phyloP scores from a whole-genome alignment of 2,797 vertebrate species.

The Glossophaga mutica region DNA sequence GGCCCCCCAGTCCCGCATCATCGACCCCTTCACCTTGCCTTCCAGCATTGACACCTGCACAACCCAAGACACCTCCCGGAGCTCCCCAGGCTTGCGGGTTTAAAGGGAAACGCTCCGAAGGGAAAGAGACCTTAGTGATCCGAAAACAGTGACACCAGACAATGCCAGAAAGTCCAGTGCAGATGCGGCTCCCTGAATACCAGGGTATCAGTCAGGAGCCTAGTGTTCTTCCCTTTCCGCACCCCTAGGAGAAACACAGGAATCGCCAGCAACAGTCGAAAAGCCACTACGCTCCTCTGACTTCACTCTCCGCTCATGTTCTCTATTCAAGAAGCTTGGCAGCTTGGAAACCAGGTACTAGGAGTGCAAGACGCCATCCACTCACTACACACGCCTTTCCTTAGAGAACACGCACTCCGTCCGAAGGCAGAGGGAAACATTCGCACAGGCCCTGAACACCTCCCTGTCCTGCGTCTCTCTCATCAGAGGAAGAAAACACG shows the following conservation, averaged over 20 bases:
- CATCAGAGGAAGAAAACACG: slow-evolving; percentile 15
- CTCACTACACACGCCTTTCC: neutral
- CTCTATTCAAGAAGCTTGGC: neutral
- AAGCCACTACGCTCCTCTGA: neutral
- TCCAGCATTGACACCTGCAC: neutral
- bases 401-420: slow-evolving; percentile 7
- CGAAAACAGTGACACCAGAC: neutral
- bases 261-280: neutral
- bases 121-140: neutral
- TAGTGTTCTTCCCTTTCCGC: neutral
- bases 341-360: neutral
- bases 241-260: neutral
- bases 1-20: neutral
- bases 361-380: neutral
- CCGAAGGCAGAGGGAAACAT: neutral
- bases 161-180: neutral
- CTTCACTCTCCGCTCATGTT: neutral
- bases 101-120: neutral
- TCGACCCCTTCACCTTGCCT: neutral
- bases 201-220: neutral
- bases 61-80: neutral
- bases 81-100: neutral
- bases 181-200: neutral
- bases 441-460: neutral
- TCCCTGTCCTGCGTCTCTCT: neutral